Evolutionary conservation across 2,113 vertebrate genomes (phyloP), one percentile per base, ranked within the genome.

Genomic region (Engystomops pustulosus): DNA sequence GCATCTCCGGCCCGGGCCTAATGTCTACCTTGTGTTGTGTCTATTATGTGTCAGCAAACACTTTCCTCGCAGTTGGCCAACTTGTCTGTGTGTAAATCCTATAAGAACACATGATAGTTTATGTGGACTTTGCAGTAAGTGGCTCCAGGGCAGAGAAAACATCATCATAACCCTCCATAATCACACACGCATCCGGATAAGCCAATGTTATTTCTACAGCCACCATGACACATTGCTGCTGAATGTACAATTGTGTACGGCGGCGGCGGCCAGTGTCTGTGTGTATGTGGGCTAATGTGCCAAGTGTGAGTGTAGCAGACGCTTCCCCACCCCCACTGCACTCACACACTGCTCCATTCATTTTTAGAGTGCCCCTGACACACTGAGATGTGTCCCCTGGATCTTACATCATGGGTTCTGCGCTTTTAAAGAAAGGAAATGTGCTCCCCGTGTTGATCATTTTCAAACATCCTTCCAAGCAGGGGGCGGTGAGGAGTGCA

Each of bases 401-500:
- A 38, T 41, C 41, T 41, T 41, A 53, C 79, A 69, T 62, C 41
- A 25, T 49, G 72, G n/a, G 74, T 49, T 79, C 47, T 32, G 83
- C 45, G 53, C n/a, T 55, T 69, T 79, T 84, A 53, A 44, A 79
- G 74, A 85, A 77, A 79, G 83, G 75, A 79, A 85, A 79, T 84
- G 44, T 84, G 62, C 74, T 84, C 74, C 75, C 62, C 65, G 75
- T 70, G 74, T 70, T 58, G 83, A 85, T 70, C 62, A 58, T 70
- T 79, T 78, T 84, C 74, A 85, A 47, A 85, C 49, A 78, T 79
- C 75, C 83, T 70, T 41, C 47, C 60, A 67, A 69, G 82, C 82
- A 84, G 60, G 82, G 82, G 75, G 60, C 68, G 82, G 82, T 84
- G 82, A 84, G 82, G 78, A 85, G 83, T 85, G 75, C 74, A 79